Evolutionary conservation across 2,888 invertebrate genomes (phyloP).

Genomic region (Lepidochrysops patricia): DNA sequence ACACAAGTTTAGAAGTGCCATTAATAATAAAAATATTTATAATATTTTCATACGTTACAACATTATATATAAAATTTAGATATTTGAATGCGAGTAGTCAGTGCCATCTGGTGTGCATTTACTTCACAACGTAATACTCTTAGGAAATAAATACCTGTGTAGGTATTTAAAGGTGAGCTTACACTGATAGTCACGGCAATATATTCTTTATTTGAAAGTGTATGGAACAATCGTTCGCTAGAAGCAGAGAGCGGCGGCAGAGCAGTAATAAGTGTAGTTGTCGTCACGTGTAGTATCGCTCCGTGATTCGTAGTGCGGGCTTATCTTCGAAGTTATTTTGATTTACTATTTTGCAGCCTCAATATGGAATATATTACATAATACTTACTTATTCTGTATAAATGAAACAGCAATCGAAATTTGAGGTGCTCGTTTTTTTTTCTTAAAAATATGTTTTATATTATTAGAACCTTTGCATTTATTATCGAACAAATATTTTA

Average conservation of each 20-base stretch:
- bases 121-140: conserved; percentile 8
- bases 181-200: too few relatives aligned
- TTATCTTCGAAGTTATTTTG: neutral
- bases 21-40: conserved; percentile 46
- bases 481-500: neutral
- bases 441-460: neutral
- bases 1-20: conserved; percentile 60
- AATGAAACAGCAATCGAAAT: neutral
- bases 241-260: too few relatives aligned
- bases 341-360: neutral
- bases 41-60: conserved; percentile 63
- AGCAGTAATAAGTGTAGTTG: too few relatives aligned
- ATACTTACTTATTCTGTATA: neutral
- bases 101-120: conserved; percentile 18
- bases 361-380: neutral
- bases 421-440: neutral
- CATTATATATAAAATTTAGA: conserved; percentile 36
- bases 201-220: too few relatives aligned
- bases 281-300: too few relatives aligned
- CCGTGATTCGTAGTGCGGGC: too few relatives aligned
- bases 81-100: conserved; percentile 16
- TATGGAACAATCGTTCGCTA: too few relatives aligned
- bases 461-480: neutral
- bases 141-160: too few relatives aligned
- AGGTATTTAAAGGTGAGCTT: too few relatives aligned